Base-by-base conservation (phyloP, 2,113 vertebrate genomes). In the Xenopus laevis region DNA sequence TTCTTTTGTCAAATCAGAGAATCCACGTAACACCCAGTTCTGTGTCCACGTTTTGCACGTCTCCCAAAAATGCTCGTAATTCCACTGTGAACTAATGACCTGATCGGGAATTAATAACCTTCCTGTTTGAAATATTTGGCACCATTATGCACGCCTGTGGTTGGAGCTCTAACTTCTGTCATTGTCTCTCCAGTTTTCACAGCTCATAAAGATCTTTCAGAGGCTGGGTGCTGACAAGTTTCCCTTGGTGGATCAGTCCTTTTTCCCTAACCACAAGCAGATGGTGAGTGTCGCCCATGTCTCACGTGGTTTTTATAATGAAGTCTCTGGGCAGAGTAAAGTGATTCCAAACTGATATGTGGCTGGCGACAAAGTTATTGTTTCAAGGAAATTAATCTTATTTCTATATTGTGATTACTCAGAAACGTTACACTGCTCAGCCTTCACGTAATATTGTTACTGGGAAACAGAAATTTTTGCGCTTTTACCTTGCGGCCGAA, bases 141-240 rank as follows among this genome's bases (percentile, higher is more conserved):
- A 18, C 27, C 21, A 8, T 52, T 9, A 7, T 10, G 23, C 45
- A 12, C 40, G 8, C 13, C 58, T 58, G 61, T 16, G 71, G 18
- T 17, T 16, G 5, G 18, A 5, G 5, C 20, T 68, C 72, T 74
- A 30, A 68, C 13, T 6, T 47, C 44, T 74, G 57, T 65, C 63
- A 18, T 65, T 65, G 63, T 65, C 63, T 65, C 40, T 81, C 60
- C 90, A 98, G 97, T 98, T 98, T 82, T 95, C 97, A 74, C 97
- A 99, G 62, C 95, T 98, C 86, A 96, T 98, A 82, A 97, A 95
- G 83, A 95, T 98, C 84, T 98, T 95, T 91, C 94, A 91, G 67
- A 88, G 85, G 0, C 78, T 98, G 79, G 95, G 94, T 30, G 90
- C 94, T 1, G 96, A 97, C 87, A 98, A 98, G 81, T 99, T 98